These are phyloP conservation scores for Euglossa dilemma DNA, from an alignment of 1,140 invertebrate genomes.

Conservation along the genomic window DNA sequence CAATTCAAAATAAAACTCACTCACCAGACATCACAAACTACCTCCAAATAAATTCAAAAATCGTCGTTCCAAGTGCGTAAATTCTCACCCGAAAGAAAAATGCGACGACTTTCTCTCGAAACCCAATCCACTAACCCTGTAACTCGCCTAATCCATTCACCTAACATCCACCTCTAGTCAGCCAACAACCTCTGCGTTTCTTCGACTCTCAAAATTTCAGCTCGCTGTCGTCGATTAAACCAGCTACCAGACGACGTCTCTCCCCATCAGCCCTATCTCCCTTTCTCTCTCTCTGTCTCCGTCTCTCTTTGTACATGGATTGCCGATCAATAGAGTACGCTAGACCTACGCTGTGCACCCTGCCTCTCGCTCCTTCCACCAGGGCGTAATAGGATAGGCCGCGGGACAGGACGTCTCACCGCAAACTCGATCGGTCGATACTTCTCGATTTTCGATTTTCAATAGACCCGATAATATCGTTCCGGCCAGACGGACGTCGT, in stretches of 20 bases:
- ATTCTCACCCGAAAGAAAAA: no score
- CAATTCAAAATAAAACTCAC: no score
- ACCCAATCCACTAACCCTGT: no score
- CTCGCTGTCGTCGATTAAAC: slow-evolving; percentile 1
- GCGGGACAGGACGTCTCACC: slow-evolving; percentile 49
- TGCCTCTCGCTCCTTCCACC: neutral
- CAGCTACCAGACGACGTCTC: slow-evolving; percentile 1
- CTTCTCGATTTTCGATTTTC: slow-evolving; percentile 69
- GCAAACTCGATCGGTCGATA: slow-evolving; percentile 63
- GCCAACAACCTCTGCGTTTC: neutral
- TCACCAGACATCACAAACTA: no score
- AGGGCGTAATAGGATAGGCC: slow-evolving; percentile 36
- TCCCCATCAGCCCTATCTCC: neutral
- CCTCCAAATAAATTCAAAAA: no score
- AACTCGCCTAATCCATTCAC: neutral
- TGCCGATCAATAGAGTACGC: slow-evolving; percentile 38
- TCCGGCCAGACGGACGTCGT: slow-evolving; percentile 19
- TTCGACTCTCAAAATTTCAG: neutral
- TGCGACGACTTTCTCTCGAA: no score
- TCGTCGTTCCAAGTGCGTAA: no score
- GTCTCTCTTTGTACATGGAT: slow-evolving; percentile 13
- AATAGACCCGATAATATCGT: slow-evolving; percentile 65
- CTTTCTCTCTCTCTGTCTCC: neutral
- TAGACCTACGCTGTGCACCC: neutral
- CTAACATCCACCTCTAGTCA: neutral